These are phyloP conservation scores for Bambusicola thoracicus DNA, from an alignment of 2,113 vertebrate species.

Conservation along the genomic window DNA sequence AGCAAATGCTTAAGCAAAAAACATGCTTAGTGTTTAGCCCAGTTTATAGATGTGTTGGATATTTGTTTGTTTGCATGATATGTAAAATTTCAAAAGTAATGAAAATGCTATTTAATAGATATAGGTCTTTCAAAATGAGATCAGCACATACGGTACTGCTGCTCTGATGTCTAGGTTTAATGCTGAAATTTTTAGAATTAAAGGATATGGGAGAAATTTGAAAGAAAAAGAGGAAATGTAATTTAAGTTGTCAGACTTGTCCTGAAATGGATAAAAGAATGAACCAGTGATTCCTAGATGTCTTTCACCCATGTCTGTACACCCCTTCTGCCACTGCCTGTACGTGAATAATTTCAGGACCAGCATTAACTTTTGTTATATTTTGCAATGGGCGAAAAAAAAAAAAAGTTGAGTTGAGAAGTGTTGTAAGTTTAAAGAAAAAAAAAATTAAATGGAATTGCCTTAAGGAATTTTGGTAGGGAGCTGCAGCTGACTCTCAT, in stretches of 20 bases:
- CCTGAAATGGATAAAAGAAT: not conserved
- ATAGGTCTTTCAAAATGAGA: not conserved
- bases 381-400: not conserved
- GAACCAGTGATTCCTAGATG: not conserved
- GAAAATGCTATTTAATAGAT: not conserved
- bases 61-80: not conserved
- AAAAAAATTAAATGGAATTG: not conserved
- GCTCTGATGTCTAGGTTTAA: not conserved
- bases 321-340: not conserved
- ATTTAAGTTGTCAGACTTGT: not conserved
- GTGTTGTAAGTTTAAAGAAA: not conserved
- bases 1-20: not conserved
- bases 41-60: not conserved
- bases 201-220: not conserved
- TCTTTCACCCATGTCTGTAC: not conserved
- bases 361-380: not conserved
- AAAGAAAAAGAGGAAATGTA: not conserved
- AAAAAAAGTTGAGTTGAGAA: accelerated
- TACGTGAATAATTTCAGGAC: not conserved
- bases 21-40: not conserved
- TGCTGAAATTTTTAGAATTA: not conserved
- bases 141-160: accelerated
- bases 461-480: not conserved
- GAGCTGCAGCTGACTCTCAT: not conserved
- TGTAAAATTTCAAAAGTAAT: not conserved